Base-by-base conservation (phyloP, 2,888 invertebrate genomes). In the Sceliomorpha sp. region DNA sequence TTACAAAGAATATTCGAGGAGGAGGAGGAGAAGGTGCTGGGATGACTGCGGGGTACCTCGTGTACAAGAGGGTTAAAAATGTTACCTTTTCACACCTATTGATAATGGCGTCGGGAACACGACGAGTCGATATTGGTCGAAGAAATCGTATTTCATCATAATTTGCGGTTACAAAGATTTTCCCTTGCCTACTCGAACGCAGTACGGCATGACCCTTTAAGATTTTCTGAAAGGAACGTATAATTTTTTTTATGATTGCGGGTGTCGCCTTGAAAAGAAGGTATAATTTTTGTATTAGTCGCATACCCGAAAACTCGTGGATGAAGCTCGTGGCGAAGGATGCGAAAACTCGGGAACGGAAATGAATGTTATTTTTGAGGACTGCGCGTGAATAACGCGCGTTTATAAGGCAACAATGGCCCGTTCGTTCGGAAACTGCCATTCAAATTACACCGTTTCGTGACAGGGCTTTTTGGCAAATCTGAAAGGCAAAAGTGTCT, bases 211-310 rank as follows among this genome's bases (percentile, higher is more conserved):
- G 12, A 8, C 7, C 14, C 36, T 36, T 36, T 14, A 36, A 12
- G 27, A 12, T 12, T 13, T 8, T 31, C 10, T 84, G 85, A 85
- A 84, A 75, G 74, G 73, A 85, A 86, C 86, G 74, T 85, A 79
- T 86, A 86, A 86, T 86, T 86, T 85, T 75, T 78, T 64, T 72
- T 67, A 63, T 72, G 71, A 72, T 70, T 73, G 72, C 71, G 70
- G 74, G 67, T 72, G 47, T 48, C 40, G 29, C 48, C 34, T 15
- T 37, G 9, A 56, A 44, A 56, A 39, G 56, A 36, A 56, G 45
- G 37, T 56, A 34, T 56, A 56, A 56, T 56, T 56, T 56, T 56
- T 56, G 17, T 45, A 56, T 56, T 56, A 56, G 45, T 36, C 20
- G 37, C 45, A n/a, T 12, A 37, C 29, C 53, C 53, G 24, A 39